Conservation (phyloP, 2,797 vertebrate species). For the Philypnodon macrostomus region DNA sequence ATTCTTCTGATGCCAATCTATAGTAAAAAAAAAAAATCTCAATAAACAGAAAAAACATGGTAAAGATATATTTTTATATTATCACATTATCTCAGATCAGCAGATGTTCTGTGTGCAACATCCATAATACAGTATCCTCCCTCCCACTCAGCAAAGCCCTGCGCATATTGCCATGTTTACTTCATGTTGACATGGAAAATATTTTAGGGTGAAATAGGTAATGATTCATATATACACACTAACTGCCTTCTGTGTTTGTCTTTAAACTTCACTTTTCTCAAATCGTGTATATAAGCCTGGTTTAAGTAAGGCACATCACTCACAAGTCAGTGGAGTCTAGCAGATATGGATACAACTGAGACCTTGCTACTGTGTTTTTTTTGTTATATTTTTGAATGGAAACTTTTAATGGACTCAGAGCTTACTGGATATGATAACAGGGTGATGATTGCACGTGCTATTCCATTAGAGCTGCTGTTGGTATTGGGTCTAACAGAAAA, state of each 20-base stretch:
- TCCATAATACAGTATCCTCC: conserved; percentile 8
- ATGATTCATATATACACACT: conserved; percentile 79
- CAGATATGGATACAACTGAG: conserved; percentile 25
- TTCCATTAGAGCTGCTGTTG: not conserved
- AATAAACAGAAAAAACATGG: not conserved
- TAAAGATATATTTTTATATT: not conserved
- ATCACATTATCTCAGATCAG: not conserved
- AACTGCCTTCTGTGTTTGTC: conserved; percentile 71
- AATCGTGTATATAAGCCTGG: conserved; percentile 78
- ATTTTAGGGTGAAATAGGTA: conserved; percentile 78
- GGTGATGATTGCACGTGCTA: not conserved
- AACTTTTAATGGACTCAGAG: conserved; percentile 16
- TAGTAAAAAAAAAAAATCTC: no score
- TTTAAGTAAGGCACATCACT: conserved; percentile 50
- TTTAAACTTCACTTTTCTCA: conserved; percentile 75
- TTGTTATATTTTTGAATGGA: not conserved
- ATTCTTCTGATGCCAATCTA: not conserved
- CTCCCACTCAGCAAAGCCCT: conserved; percentile 60
- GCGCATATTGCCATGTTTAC: conserved; percentile 67
- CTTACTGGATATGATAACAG: conserved; percentile 5
- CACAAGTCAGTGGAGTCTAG: conserved; percentile 36
- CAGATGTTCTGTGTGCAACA: conserved; percentile 10
- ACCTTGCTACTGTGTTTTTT: conserved; percentile 19
- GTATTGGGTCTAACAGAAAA: conserved; percentile 5
- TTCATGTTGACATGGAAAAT: conserved; percentile 79